A percentile compares a stretch with the other conserved stretches of the same genome.
These are phyloP conservation scores for Thecophora atra DNA, from an alignment of 2,888 invertebrate genomes.

Conservation along the genomic window DNA sequence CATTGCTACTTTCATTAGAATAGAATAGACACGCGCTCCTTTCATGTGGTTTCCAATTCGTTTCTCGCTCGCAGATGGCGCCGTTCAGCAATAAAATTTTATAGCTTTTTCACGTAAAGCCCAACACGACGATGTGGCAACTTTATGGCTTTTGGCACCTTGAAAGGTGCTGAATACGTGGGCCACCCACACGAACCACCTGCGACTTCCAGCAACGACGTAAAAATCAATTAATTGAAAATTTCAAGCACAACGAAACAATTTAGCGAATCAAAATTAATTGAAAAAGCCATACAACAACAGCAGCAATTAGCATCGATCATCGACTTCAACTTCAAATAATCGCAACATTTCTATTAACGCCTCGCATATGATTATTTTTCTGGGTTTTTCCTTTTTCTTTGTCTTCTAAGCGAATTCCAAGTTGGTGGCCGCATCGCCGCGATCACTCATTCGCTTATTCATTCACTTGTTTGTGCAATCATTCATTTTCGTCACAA, in stretches of 20 bases:
- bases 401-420: background rate
- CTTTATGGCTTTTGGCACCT: constrained; percentile 10
- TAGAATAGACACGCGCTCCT: background rate
- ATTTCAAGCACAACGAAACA: constrained; percentile 52
- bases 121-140: background rate
- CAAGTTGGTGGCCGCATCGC: too few species aligned
- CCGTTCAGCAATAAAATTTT: constrained; percentile 1
- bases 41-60: background rate
- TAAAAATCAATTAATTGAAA: constrained; percentile 49
- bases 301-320: background rate
- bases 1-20: background rate
- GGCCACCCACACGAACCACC: constrained; percentile 7
- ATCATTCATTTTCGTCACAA: background rate
- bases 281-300: constrained; percentile 46
- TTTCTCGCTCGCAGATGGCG: constrained; percentile 2
- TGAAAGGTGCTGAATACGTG: background rate
- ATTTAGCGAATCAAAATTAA: constrained; percentile 43
- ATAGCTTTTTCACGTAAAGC: constrained; percentile 4
- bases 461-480: constrained; percentile 46
- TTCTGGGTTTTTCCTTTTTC: too few species aligned
- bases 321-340: background rate
- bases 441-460: constrained; percentile 8
- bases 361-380: background rate
- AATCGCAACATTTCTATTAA: background rate
- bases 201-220: constrained; percentile 18